Evolutionary conservation across 2,888 invertebrate genomes (phyloP), one percentile per base, ranked within the genome.

Genomic region (Orthonevra nobilis): DNA sequence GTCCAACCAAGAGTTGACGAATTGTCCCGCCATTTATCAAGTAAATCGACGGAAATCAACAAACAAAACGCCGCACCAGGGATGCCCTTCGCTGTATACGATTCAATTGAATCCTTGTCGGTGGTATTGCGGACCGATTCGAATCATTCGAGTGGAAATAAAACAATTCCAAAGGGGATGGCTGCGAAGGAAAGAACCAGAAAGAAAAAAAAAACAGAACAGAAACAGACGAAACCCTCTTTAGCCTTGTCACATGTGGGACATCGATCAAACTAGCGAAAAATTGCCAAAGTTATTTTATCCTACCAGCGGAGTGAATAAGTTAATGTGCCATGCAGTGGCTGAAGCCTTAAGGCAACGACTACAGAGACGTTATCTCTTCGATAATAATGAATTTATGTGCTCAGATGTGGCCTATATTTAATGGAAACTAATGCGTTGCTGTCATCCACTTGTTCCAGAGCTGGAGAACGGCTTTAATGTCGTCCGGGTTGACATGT

Each of bases 1-100:
- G 54, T 15, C 50, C 52, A 64, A 82, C 81, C 81, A 82, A 83
- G n/a, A n/a, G 74, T 83, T 84, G 84, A 83, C 84, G 83, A 83
- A 82, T 82, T 83, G 83, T 82, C 54, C 74, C 54, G 81, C 77
- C 82, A 84, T 85, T 85, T 83, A 84, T 85, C 84, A 84, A 74
- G 79, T 79, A 63, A 81, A 81, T 74, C 74, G 81, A 81, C 81
- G 81, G 79, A 79, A 81, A 69, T 74, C 74, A 73, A 81, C 74
- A 74, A 68, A 81, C 66, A 63, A 81, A 73, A 68, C 68, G 66
- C 38, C 48, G 66, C 72, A 56, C 50, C 69, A 56, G 48, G 52
- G 56, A 70, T 68, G 56, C 46, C 58, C 56, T 58, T 36, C 28
- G 10, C 14, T n/a, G n/a, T n/a, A 17, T 17, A 60, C 52, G 44